phyloP scores from a whole-genome alignment of 2,888 invertebrate species.

The Agrilus mali region DNA sequence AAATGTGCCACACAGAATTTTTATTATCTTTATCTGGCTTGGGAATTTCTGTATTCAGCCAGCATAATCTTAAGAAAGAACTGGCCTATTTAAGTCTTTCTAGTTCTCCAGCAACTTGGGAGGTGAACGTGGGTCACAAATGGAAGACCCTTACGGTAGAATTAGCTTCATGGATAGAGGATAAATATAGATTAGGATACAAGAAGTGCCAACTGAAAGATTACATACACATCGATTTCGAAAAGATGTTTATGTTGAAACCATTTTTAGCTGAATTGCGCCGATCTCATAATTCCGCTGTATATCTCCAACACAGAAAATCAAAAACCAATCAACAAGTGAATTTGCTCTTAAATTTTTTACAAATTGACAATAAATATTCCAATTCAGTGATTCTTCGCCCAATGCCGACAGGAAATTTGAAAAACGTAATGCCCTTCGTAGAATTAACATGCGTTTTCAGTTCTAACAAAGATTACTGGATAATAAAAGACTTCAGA shows the following conservation, averaged over 20 bases:
- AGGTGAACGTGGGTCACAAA: slow-evolving; percentile 63
- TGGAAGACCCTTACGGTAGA: slow-evolving; percentile 71
- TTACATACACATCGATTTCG: slow-evolving; percentile 66
- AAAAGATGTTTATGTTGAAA: slow-evolving; percentile 77
- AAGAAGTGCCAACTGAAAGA: slow-evolving; percentile 65
- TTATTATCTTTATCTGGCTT: slow-evolving; percentile 57
- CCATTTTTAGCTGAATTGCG: slow-evolving; percentile 71
- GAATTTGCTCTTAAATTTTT: slow-evolving; percentile 52
- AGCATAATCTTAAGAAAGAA: slow-evolving; percentile 39
- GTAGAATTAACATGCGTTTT: slow-evolving; percentile 45
- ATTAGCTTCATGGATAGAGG: slow-evolving; percentile 69
- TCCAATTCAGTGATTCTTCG: slow-evolving; percentile 24
- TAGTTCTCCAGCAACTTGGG: slow-evolving; percentile 66
- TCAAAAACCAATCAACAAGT: slow-evolving; percentile 55
- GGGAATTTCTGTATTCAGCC: slow-evolving; percentile 45
- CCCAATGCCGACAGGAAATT: slow-evolving; percentile 37
- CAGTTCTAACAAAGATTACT: slow-evolving; percentile 39
- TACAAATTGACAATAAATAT: slow-evolving; percentile 57
- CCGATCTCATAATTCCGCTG: slow-evolving; percentile 58
- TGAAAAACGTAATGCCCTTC: slow-evolving; percentile 46
- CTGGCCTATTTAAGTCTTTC: slow-evolving; percentile 53
- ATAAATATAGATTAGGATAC: slow-evolving; percentile 57
- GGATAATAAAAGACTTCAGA: slow-evolving; percentile 49
- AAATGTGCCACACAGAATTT: slow-evolving; percentile 53
- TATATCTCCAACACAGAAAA: slow-evolving; percentile 60